Evolutionary conservation across 2,113 vertebrate species (phyloP).

Genomic region (Malaclemys terrapin): DNA sequence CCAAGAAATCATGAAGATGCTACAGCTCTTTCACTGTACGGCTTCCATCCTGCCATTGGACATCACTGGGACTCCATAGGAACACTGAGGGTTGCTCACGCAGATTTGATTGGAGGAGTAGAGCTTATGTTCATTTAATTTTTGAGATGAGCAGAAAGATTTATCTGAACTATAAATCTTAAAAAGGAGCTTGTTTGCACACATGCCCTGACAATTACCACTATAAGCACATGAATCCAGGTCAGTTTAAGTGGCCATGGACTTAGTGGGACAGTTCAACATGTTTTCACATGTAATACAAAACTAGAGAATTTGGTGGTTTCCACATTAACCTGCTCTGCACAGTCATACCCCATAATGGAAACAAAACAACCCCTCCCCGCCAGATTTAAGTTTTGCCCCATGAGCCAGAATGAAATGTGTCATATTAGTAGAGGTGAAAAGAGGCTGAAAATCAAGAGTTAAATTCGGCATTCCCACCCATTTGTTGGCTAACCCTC

Average conservation of each 20-base stretch:
- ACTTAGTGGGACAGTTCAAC: not conserved
- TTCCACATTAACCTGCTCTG: not conserved
- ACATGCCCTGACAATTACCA: not conserved
- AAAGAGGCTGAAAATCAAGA: not conserved
- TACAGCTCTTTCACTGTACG: not conserved
- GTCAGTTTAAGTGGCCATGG: not conserved
- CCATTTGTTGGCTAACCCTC: not conserved
- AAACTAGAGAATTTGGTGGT: not conserved
- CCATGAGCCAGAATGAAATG: slow-evolving; percentile 9
- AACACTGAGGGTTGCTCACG: not conserved
- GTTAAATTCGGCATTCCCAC: not conserved
- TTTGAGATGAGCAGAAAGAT: not conserved
- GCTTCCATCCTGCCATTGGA: not conserved
- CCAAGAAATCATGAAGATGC: not conserved
- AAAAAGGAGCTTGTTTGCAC: not conserved
- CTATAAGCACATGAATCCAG: not conserved
- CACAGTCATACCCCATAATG: not conserved
- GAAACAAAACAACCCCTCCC: not conserved
- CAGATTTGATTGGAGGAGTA: not conserved
- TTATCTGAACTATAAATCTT: not conserved
- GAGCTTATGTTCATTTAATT: not conserved
- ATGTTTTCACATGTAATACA: not conserved
- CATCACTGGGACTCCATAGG: fast-evolving
- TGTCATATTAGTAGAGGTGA: not conserved
- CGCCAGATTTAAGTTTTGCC: not conserved